Evolutionary conservation across 2,888 invertebrate species (phyloP).

Genomic region (Gonocerus acuteangulatus): DNA sequence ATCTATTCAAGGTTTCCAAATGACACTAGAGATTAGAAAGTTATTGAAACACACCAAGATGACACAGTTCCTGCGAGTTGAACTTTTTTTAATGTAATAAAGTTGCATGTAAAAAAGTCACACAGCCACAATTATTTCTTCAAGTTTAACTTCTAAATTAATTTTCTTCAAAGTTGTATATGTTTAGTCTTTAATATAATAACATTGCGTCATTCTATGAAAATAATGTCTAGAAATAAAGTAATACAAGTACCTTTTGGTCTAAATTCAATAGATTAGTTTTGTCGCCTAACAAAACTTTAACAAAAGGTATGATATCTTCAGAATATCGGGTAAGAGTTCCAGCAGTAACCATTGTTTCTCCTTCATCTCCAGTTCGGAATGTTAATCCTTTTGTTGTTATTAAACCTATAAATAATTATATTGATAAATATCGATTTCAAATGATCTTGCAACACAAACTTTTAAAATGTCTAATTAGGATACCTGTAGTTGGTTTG

Average conservation of each 20-base stretch:
- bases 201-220: no score
- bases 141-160: no score
- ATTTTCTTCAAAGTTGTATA: no score
- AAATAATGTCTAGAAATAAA: no score
- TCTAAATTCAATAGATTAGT: slow-evolving; percentile 54
- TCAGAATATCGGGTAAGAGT: slow-evolving; percentile 69
- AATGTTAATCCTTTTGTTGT: slow-evolving; percentile 55
- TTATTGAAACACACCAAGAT: no score
- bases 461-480: slow-evolving; percentile 40
- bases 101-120: no score
- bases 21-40: no score
- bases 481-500: slow-evolving; percentile 57
- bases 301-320: slow-evolving; percentile 72
- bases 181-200: no score
- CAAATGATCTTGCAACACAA: background rate
- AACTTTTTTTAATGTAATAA: no score
- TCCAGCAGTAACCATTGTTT: slow-evolving; percentile 75
- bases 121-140: no score
- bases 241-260: slow-evolving; percentile 43
- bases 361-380: slow-evolving; percentile 57
- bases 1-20: no score
- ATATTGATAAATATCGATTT: background rate
- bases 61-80: no score
- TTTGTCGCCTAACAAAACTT: slow-evolving; percentile 54
- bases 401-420: slow-evolving; percentile 52